Evolutionary conservation across 2,113 vertebrate genomes (phyloP), one percentile per base, ranked within the genome.

Genomic region (Corynorhinus townsendii): DNA sequence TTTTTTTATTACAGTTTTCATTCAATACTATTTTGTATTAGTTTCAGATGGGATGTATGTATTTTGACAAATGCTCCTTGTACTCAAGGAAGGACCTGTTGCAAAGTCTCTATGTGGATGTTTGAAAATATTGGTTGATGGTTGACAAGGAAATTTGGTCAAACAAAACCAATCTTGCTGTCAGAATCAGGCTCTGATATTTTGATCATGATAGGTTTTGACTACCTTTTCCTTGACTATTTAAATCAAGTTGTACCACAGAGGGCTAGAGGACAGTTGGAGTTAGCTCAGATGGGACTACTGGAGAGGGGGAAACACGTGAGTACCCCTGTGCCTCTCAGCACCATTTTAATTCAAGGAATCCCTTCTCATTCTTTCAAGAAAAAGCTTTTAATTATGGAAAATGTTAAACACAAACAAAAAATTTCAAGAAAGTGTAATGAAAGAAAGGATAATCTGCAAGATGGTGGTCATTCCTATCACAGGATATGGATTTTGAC

Each of bases 71-170:
- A 14, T 80, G 54, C 4, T 86, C 14, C n/a, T 82, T 35, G 11
- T 16, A 19, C 35, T 72, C n/a, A 12, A 1, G 11, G 28, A 79
- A 80, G 35, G 38, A 47, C 26, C 20, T 33, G 69, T 64, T 45
- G 33, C 11, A 72, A 77, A 68, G 38, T 22, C 47, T 84, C 33
- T 38, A 4, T 2, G 0, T 80, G 11, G n/a, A 33, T 62, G 43
- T 92, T 92, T 71, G 30, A 79, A 92, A 86, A 73, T 69, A 56
- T 56, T 77, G 54, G 62, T 49, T 35, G 24, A 11, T 87, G 24
- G 33, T 68, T 10, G 28, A 11, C 1, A 5, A 59, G 19, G 59
- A 54, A 47, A 14, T 26, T 3, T 47, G 52, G 24, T 20, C 28
- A 71, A 38, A 68, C 3, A 59, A 47, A 40, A 15, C 11, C 11